Evolutionary conservation across 2,888 invertebrate genomes (phyloP).

Genomic region (Drosophila colorata): DNA sequence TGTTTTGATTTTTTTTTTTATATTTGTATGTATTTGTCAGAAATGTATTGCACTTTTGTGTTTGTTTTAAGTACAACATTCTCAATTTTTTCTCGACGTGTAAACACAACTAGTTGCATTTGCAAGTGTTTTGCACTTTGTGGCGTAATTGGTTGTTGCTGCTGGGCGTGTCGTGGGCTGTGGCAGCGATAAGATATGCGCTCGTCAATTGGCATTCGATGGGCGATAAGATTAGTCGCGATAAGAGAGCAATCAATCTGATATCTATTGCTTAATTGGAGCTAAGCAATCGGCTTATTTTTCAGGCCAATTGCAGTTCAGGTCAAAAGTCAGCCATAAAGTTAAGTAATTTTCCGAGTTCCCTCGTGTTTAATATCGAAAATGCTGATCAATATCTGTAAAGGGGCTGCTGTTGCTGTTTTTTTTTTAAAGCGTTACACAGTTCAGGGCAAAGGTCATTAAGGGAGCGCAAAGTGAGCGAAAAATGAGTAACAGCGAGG

Average conservation of each 20-base stretch:
- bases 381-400: slow-evolving; percentile 27
- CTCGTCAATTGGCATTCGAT: not conserved
- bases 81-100: not conserved
- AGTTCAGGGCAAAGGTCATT: slow-evolving; percentile 42
- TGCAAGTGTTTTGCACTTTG: not conserved
- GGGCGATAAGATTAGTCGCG: slow-evolving; percentile 6
- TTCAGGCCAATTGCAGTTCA: not conserved
- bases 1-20: too few species aligned
- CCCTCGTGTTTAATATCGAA: not conserved
- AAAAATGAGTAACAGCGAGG: not conserved
- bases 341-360: not conserved
- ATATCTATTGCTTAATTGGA: not conserved
- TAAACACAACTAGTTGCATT: not conserved
- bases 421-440: slow-evolving; percentile 26
- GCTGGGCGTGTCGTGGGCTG: not conserved
- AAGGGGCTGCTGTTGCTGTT: not conserved
- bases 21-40: too few species aligned
- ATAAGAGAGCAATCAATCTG: not conserved
- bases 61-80: too few species aligned
- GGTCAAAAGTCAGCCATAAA: not conserved
- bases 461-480: slow-evolving; percentile 13
- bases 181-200: slow-evolving; percentile 1
- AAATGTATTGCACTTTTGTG: too few species aligned
- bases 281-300: not conserved
- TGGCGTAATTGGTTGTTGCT: not conserved